These are phyloP conservation scores for Papilio gigon DNA, from an alignment of 2,888 invertebrate genomes.

Conservation along the genomic window DNA sequence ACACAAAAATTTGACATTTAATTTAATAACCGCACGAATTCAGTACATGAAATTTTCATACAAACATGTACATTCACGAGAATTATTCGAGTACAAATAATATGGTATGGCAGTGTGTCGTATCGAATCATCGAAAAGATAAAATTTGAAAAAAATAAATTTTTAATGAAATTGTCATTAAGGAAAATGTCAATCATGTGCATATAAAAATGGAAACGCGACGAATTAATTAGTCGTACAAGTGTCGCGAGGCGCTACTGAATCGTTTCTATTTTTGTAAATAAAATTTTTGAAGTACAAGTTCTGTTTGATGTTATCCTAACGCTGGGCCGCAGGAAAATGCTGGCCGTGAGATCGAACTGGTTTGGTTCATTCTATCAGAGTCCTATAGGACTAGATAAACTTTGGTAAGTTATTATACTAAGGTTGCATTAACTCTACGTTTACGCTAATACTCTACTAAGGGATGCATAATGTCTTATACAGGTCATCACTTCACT, in stretches of 20 bases:
- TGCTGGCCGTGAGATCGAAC: constrained; percentile 38
- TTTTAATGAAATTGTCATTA: constrained; percentile 16
- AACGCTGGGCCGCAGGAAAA: constrained; percentile 37
- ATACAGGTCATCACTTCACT: background rate
- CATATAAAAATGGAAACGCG: constrained; percentile 59
- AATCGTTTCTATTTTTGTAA: constrained; percentile 77
- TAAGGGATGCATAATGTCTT: background rate
- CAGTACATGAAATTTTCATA: constrained; percentile 22
- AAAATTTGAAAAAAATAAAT: constrained; percentile 21
- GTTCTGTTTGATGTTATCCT: constrained; percentile 25
- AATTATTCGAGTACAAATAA: background rate
- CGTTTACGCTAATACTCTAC: background rate
- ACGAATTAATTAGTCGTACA: constrained; percentile 54
- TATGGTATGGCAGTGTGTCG: constrained; percentile 25
- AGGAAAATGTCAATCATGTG: constrained; percentile 62
- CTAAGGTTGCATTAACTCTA: constrained; percentile 49
- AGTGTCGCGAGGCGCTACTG: constrained; percentile 55
- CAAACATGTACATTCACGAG: constrained; percentile 3
- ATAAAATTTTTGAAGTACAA: constrained; percentile 65
- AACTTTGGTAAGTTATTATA: constrained; percentile 55
- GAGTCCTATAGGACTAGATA: constrained; percentile 60
- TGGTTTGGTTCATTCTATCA: constrained; percentile 41
- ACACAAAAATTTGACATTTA: constrained; percentile 39
- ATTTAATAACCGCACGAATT: constrained; percentile 32
- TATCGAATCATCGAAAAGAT: background rate